phyloP scores from a whole-genome alignment of 2,888 invertebrate species.

The Drosophila recens region DNA sequence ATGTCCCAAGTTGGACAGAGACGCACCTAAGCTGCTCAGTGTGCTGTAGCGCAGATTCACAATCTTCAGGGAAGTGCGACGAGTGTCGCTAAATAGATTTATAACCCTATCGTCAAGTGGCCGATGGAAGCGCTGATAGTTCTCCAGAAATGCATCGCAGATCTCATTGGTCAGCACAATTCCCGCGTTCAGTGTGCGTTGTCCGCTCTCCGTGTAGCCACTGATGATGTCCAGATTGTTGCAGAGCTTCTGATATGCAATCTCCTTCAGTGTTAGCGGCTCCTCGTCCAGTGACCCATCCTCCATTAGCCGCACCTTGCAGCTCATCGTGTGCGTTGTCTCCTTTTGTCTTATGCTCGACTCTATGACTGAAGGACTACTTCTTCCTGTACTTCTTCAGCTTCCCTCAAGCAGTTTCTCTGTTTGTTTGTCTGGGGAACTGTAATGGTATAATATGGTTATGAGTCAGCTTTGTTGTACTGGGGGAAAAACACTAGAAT shows the following conservation, averaged over 20 bases:
- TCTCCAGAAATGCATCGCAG: conserved; percentile 87
- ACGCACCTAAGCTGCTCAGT: conserved; percentile 89
- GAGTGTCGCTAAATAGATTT: conserved; percentile 89
- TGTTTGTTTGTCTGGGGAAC: conserved; percentile 7
- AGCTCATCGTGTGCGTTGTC: conserved; percentile 79
- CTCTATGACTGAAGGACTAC: neutral
- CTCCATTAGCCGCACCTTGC: conserved; percentile 85
- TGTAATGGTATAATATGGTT: conserved; percentile 9
- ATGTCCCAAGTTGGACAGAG: neutral
- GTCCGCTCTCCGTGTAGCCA: conserved; percentile 65
- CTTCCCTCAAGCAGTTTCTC: neutral
- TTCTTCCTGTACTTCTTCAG: neutral
- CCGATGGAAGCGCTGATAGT: conserved; percentile 85
- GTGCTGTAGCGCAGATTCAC: conserved; percentile 90
- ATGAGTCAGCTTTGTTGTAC: conserved; percentile 5
- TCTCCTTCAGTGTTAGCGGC: conserved; percentile 84
- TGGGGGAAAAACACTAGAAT: conserved; percentile 33
- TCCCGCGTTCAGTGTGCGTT: conserved; percentile 86
- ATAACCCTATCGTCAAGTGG: conserved; percentile 89
- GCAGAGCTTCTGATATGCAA: conserved; percentile 84
- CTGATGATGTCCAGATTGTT: conserved; percentile 84
- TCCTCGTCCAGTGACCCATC: conserved; percentile 85
- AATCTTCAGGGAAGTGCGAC: conserved; percentile 89
- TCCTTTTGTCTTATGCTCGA: neutral
- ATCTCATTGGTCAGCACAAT: conserved; percentile 89